phyloP scores from a whole-genome alignment of 2,888 invertebrate species.

The Luperina testacea region DNA sequence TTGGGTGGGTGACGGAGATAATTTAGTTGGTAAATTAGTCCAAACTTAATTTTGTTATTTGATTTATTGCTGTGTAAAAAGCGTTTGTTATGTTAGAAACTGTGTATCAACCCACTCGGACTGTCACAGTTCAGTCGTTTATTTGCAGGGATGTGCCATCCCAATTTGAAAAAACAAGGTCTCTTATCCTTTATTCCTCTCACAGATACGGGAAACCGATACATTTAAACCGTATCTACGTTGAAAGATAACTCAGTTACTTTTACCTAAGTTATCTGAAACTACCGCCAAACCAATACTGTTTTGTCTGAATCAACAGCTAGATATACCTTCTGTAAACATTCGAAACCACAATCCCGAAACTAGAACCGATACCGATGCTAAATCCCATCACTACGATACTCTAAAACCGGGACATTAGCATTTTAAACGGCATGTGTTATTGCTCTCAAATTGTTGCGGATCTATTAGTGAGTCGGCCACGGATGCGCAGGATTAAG shows the following conservation, averaged over 20 bases:
- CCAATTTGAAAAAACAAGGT: not conserved
- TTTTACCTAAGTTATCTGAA: not conserved
- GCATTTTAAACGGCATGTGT: conserved; percentile 74
- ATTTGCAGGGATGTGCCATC: not conserved
- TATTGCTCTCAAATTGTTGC: conserved; percentile 67
- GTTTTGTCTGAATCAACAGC: not conserved
- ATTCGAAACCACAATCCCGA: conserved; percentile 15
- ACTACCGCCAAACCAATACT: not conserved
- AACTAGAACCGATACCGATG: conserved; percentile 23
- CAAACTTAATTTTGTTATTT: not conserved
- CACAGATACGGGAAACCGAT: not conserved
- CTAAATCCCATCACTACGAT: conserved; percentile 38
- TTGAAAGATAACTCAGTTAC: not conserved
- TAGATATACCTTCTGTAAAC: not conserved
- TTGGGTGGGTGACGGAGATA: conserved; percentile 20
- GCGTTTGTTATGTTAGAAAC: not conserved
- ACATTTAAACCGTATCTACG: not conserved
- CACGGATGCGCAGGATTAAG: conserved; percentile 66
- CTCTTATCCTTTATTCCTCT: not conserved
- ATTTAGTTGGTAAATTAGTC: conserved; percentile 24
- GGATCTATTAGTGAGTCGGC: conserved; percentile 61
- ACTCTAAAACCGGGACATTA: conserved; percentile 67
- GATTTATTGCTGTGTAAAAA: conserved; percentile 5
- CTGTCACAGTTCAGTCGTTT: not conserved
- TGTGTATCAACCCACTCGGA: not conserved